Evolutionary conservation across 2,797 vertebrate species (phyloP), one percentile per base, ranked within the genome.

Genomic region (Vireo griseus): DNA sequence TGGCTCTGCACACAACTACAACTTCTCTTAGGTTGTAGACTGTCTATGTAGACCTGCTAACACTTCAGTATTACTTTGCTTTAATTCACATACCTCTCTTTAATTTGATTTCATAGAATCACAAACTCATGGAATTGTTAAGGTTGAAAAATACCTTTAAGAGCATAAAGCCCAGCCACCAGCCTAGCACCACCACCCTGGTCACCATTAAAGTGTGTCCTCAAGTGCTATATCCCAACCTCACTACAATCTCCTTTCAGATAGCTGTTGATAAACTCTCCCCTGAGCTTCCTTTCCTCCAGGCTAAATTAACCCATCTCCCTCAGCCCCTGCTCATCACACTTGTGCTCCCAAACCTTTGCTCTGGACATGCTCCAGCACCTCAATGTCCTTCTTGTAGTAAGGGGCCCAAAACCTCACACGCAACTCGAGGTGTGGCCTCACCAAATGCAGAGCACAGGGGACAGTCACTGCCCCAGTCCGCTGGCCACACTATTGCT

Each of bases 341-440:
- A 17, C 16, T 4, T 21, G 19, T 25, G 16, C 37, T 65, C 37
- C 45, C 33, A 44, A 58, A 19, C 2, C 16, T 58, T 65, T 25
- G 44, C n/a, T 29, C n/a, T 65, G 44, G 28, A 33, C n/a, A 2
- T 1, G 2, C 7, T 12, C 16, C 28, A n/a, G 28, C 37, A 1
- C 16, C 26, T 55, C 42, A 55, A 5, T 42, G 42, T 28, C 25
- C 14, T 3, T 29, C 47, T 17, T 16, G 50, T 10, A 11, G 18
- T 44, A 58, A 24, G 18, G 4, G 4, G 25, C 57, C 21, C 21
- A 42, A 13, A 72, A 11, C 22, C 5, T 42, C 7, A 1, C 51
- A 28, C 37, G 11, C 28, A 0, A 24, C 8, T 50, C 0, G 1
- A 44, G 54, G 13, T 29, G 47, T 13, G 28, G 33, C 19, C 16